Conservation (phyloP, 2,888 invertebrate species). For the Mayetiola destructor region DNA sequence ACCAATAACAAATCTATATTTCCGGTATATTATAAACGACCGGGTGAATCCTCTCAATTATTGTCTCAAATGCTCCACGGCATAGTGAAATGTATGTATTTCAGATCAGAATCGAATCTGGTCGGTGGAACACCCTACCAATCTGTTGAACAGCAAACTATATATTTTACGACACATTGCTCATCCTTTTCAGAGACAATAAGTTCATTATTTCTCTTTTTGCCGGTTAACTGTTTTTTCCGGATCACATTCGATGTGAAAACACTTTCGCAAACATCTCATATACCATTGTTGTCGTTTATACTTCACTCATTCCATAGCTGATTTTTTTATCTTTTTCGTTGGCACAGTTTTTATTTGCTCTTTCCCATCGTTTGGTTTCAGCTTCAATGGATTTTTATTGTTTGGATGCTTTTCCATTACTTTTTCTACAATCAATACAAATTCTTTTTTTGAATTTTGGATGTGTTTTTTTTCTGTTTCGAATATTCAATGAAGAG, state of each 20-base stretch:
- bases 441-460: no score
- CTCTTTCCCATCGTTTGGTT: background rate
- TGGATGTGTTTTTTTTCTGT: no score
- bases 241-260: constrained; percentile 1
- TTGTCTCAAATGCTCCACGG: no score
- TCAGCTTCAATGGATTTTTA: constrained; percentile 1
- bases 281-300: background rate
- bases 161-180: background rate
- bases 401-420: constrained; percentile 11
- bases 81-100: no score
- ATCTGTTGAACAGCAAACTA: background rate
- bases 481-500: no score
- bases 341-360: background rate
- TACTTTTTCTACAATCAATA: no score
- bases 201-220: constrained; percentile 4
- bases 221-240: background rate
- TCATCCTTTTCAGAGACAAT: constrained; percentile 1
- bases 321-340: background rate
- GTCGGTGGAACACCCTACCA: background rate
- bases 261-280: background rate
- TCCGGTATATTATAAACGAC: constrained; percentile 6
- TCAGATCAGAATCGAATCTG: no score
- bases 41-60: no score
- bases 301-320: background rate
- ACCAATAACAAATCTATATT: constrained; percentile 5